Percentiles rank a stretch among this genome's conserved stretches.
phyloP scores from a whole-genome alignment of 2,113 vertebrate genomes.

The Irena cyanogastra region DNA sequence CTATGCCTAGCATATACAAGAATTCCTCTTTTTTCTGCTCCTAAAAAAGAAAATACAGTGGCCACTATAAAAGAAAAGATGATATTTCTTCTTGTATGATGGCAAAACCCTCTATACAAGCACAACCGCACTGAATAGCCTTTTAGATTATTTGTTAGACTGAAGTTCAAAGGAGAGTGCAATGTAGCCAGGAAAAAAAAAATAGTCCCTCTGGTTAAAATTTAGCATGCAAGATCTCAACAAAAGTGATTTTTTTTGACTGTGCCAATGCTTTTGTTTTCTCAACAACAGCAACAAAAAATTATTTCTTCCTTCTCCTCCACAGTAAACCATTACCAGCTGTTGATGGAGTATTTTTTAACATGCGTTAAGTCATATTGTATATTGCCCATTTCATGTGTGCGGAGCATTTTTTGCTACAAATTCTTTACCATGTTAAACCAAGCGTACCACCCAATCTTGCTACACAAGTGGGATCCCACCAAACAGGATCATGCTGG shows the following conservation, averaged over 20 bases:
- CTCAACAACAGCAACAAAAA: constrained; percentile 36
- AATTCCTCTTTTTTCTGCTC: neutral
- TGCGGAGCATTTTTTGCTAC: constrained; percentile 11
- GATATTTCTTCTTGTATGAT: constrained; percentile 3
- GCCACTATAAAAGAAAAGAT: neutral
- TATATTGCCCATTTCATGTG: constrained; percentile 36
- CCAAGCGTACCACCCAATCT: neutral
- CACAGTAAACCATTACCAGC: constrained; percentile 47
- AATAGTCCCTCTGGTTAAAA: constrained; percentile 31
- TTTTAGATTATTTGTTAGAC: constrained; percentile 20
- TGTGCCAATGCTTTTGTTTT: constrained; percentile 54
- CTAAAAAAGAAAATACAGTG: neutral
- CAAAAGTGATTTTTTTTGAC: constrained; percentile 42
- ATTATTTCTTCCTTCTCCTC: constrained; percentile 8
- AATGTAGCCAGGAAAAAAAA: neutral
- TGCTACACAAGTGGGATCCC: neutral
- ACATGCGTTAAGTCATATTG: constrained; percentile 28
- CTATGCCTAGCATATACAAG: neutral
- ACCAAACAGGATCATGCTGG: accelerated
- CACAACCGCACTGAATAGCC: constrained; percentile 27
- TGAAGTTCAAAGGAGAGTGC: constrained; percentile 35
- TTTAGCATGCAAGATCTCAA: constrained; percentile 52
- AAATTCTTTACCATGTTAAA: neutral
- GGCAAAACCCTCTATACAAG: neutral
- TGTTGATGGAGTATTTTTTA: constrained; percentile 13